Percentiles rank a stretch among this genome's conserved stretches.
phyloP scores from a whole-genome alignment of 1,140 invertebrate genomes.

The Microplitis demolitor region DNA sequence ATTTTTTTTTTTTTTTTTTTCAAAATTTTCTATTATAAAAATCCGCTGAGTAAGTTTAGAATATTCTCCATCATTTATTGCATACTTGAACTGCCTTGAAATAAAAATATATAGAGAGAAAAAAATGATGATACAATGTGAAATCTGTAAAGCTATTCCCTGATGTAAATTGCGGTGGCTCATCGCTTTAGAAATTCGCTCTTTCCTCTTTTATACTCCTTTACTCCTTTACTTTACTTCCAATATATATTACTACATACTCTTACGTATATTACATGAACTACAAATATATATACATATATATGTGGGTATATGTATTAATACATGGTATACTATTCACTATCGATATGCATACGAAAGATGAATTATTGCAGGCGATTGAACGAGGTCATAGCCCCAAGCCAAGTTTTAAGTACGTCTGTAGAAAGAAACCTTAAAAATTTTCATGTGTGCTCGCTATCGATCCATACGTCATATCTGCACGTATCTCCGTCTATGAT shows the following conservation, averaged over 20 bases:
- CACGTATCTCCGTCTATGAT: no score
- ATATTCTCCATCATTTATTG: no score
- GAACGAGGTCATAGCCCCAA: conserved; percentile 6
- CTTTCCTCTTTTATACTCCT: not conserved
- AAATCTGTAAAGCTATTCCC: not conserved
- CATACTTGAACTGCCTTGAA: no score
- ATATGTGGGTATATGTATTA: no score
- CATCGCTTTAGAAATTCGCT: not conserved
- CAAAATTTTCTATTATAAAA: no score
- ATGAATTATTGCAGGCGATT: conserved; percentile 16
- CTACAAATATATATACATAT: no score
- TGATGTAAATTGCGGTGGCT: conserved; percentile 6
- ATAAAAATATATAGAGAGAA: no score
- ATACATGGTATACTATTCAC: not conserved
- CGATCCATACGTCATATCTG: not conserved
- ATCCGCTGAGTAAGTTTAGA: no score
- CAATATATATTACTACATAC: no score
- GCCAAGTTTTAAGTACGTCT: conserved; percentile 3
- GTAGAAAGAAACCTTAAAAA: conserved; percentile 6
- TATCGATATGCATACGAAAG: conserved; percentile 16
- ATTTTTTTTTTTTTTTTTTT: no score
- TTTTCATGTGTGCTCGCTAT: not conserved
- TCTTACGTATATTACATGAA: no score
- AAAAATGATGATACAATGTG: not conserved
- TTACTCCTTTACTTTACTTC: not conserved